phyloP scores from a whole-genome alignment of 1,140 invertebrate species.

The Stegodyphus dumicola region DNA sequence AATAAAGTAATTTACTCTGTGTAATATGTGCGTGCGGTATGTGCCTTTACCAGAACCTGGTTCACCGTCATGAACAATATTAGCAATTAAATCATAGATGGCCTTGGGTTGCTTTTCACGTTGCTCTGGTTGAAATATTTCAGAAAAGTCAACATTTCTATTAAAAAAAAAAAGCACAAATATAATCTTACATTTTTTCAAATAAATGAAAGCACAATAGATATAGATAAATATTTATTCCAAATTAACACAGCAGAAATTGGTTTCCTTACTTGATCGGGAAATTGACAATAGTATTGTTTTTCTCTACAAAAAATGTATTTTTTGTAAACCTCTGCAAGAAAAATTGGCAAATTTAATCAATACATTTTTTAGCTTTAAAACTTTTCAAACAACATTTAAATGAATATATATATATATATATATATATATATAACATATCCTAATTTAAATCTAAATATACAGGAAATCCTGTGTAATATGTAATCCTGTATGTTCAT shows the following conservation, averaged over 20 bases:
- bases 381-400: too few relatives aligned
- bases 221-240: background rate
- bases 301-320: slow-evolving; percentile 98
- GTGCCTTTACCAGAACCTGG: slow-evolving; percentile 86
- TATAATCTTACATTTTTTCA: background rate
- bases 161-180: slow-evolving; percentile 63
- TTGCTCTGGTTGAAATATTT: slow-evolving; percentile 88
- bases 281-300: slow-evolving; percentile 99
- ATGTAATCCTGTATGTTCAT: too few relatives aligned
- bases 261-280: slow-evolving; percentile 93
- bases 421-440: background rate
- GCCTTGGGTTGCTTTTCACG: slow-evolving; percentile 82
- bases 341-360: too few relatives aligned
- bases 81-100: slow-evolving; percentile 96
- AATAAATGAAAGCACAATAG: background rate
- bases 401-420: too few relatives aligned
- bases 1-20: slow-evolving; percentile 79
- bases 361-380: too few relatives aligned
- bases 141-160: slow-evolving; percentile 97
- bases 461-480: too few relatives aligned
- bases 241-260: too few relatives aligned
- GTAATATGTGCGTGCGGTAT: slow-evolving; percentile 95
- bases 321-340: slow-evolving; percentile 95
- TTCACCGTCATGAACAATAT: slow-evolving; percentile 98
- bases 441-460: too few relatives aligned